phyloP scores from a whole-genome alignment of 2,888 invertebrate genomes.

The Cordilura impudica region DNA sequence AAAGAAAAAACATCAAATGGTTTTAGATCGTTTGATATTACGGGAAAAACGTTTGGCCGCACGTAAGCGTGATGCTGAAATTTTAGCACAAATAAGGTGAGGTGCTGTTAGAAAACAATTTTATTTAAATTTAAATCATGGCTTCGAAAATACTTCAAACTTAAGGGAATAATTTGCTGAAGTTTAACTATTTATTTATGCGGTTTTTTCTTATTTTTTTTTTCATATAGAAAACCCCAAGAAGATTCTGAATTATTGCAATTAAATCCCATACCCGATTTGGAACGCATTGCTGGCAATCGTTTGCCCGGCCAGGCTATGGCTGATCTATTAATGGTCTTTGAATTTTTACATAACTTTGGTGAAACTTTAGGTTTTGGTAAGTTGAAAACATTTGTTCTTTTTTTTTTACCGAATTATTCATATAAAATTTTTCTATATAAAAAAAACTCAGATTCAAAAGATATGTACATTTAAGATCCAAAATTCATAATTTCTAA shows the following conservation, averaged over 20 bases:
- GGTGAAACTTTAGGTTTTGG: conserved; percentile 96
- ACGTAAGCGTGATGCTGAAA: conserved; percentile 84
- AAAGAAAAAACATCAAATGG: conserved; percentile 81
- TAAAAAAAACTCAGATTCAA: too few species aligned
- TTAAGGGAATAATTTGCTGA: not conserved
- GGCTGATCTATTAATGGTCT: conserved; percentile 95
- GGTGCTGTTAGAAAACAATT: conserved; percentile 58
- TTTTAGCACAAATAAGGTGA: conserved; percentile 82
- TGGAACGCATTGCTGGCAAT: conserved; percentile 88
- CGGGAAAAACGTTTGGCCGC: conserved; percentile 90
- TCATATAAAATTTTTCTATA: too few species aligned
- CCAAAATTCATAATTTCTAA: too few species aligned
- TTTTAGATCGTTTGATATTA: conserved; percentile 90
- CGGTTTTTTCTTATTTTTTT: not conserved
- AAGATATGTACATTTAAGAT: too few species aligned
- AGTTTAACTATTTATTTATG: not conserved
- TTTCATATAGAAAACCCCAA: conserved; percentile 85
- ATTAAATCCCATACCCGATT: conserved; percentile 84
- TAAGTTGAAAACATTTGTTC: too few species aligned
- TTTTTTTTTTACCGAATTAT: too few species aligned
- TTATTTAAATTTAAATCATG: not conserved
- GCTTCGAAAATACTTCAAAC: not conserved
- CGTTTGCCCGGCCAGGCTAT: conserved; percentile 92
- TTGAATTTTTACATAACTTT: conserved; percentile 97
- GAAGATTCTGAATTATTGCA: conserved; percentile 93